These are phyloP conservation scores for Mythimna lalbum DNA, from an alignment of 2,888 invertebrate species.

Conservation along the genomic window DNA sequence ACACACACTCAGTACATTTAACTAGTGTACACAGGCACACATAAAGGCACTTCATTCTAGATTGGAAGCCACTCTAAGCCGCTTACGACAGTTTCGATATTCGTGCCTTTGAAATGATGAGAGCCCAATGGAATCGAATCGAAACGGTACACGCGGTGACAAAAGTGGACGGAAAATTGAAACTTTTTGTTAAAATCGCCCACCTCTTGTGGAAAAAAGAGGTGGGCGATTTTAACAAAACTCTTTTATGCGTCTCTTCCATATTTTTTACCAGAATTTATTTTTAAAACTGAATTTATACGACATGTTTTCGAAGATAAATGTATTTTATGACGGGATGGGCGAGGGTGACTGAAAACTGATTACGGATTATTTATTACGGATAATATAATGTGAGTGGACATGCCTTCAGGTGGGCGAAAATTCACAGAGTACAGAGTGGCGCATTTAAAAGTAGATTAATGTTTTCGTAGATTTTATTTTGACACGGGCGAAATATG, in stretches of 20 bases:
- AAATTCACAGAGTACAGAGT: not conserved
- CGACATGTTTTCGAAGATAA: constrained; percentile 7
- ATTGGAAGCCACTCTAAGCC: constrained; percentile 73
- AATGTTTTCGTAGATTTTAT: constrained; percentile 1
- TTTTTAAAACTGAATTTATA: constrained; percentile 5
- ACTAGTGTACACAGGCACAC: constrained; percentile 50
- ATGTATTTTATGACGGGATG: constrained; percentile 11
- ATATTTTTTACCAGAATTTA: not conserved
- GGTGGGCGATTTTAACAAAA: too few relatives aligned
- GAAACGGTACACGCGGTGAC: constrained; percentile 45
- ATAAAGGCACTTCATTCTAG: constrained; percentile 64
- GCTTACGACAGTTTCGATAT: constrained; percentile 73
- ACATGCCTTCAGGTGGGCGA: constrained; percentile 1
- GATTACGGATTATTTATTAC: constrained; percentile 30
- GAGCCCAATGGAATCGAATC: constrained; percentile 63
- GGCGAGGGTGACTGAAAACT: constrained; percentile 2
- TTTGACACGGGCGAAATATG: not conserved
- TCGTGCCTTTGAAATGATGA: constrained; percentile 64
- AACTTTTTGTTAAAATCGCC: constrained; percentile 14
- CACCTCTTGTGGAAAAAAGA: too few relatives aligned
- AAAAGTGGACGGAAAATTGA: constrained; percentile 25
- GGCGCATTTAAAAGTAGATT: not conserved
- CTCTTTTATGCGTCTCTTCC: not conserved
- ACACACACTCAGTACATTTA: constrained; percentile 35
- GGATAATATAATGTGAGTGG: constrained; percentile 17